Conservation (phyloP, 2,797 vertebrate genomes). For the Coilia nasus region DNA sequence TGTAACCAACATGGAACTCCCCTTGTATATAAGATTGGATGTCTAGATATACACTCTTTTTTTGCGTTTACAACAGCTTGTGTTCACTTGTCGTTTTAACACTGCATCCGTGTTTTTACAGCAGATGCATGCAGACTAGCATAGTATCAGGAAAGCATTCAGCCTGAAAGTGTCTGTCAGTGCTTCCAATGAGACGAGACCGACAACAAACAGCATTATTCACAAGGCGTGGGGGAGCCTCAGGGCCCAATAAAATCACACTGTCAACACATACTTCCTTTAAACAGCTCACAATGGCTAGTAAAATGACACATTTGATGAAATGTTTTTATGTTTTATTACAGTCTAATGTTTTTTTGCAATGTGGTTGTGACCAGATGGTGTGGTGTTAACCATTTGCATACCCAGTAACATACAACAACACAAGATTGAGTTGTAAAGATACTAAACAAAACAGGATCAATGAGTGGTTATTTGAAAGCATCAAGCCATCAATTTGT, state of each 20-base stretch:
- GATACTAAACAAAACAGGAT: not conserved
- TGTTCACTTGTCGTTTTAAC: not conserved
- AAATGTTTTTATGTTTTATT: not conserved
- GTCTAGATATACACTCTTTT: not conserved
- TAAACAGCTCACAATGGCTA: not conserved
- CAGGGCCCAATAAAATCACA: not conserved
- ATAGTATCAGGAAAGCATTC: not conserved
- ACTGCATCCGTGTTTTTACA: not conserved
- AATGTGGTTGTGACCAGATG: not conserved
- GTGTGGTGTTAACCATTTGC: not conserved
- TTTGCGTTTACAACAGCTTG: not conserved
- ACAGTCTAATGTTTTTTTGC: not conserved
- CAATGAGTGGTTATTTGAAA: not conserved
- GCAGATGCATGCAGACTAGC: not conserved
- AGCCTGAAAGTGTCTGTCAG: not conserved
- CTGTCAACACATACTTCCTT: not conserved
- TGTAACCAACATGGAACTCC: not conserved
- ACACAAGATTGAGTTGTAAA: not conserved
- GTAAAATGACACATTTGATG: not conserved
- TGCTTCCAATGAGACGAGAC: conserved; percentile 3
- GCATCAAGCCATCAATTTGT: not conserved
- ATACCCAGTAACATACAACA: not conserved
- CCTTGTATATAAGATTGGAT: not conserved
- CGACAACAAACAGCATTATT: not conserved
- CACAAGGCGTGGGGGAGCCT: not conserved